These are phyloP conservation scores for Coranthus polyacanthus DNA, from an alignment of 2,797 vertebrate species.

Conservation along the genomic window DNA sequence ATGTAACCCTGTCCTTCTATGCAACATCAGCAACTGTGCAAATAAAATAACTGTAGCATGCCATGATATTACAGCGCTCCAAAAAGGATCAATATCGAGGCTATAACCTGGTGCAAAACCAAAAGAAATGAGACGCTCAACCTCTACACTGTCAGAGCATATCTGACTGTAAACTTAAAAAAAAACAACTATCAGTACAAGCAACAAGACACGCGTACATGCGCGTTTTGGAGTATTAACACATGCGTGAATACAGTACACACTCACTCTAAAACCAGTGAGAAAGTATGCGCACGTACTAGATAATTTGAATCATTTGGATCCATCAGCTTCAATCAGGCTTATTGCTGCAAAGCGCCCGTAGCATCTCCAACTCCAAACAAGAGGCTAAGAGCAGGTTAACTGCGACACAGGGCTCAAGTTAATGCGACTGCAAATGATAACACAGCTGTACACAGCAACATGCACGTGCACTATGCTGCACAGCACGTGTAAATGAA, in stretches of 20 bases:
- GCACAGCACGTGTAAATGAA: too few relatives aligned
- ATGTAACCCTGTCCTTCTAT: conserved; percentile 37
- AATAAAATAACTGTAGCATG: conserved; percentile 40
- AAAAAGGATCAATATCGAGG: conserved; percentile 62
- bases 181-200: conserved; percentile 11
- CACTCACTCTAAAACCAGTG: neutral
- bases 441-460: too few relatives aligned
- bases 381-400: conserved; percentile 58
- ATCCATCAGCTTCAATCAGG: conserved; percentile 55
- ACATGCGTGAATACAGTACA: neutral
- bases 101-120: conserved; percentile 30
- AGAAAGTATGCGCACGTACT: conserved; percentile 4
- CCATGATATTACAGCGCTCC: conserved; percentile 38
- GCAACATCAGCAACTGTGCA: conserved; percentile 69
- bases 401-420: conserved; percentile 54
- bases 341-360: conserved; percentile 27
- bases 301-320: conserved; percentile 50
- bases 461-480: too few relatives aligned
- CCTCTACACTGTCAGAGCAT: conserved; percentile 16
- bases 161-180: conserved; percentile 2
- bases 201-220: neutral
- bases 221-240: neutral
- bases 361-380: conserved; percentile 32
- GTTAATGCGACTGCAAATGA: too few relatives aligned
- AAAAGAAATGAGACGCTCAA: conserved; percentile 31